Evolutionary conservation across 2,888 invertebrate species (phyloP).

Genomic region (Melolontha melolontha): DNA sequence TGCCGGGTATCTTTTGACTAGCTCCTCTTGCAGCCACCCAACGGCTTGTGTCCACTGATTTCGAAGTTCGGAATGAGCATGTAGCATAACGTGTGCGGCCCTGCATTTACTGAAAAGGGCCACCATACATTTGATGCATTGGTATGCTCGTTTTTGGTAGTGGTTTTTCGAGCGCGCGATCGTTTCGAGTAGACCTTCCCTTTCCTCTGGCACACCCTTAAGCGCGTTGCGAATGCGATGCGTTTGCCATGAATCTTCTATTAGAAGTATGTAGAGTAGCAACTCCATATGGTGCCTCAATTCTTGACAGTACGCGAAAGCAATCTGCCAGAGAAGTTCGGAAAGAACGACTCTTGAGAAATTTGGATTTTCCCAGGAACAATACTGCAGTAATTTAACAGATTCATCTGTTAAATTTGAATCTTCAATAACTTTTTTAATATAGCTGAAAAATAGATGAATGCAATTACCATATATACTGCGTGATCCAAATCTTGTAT

Average conservation of each 20-base stretch:
- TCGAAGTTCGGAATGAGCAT: slow-evolving; percentile 81
- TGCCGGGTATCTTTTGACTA: slow-evolving; percentile 79
- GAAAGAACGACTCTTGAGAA: slow-evolving; percentile 90
- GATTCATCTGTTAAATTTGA: slow-evolving; percentile 93
- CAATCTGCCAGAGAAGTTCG: slow-evolving; percentile 91
- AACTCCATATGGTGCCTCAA: slow-evolving; percentile 92
- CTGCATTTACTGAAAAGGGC: slow-evolving; percentile 88
- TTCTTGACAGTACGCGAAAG: slow-evolving; percentile 94
- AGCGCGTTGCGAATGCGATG: slow-evolving; percentile 94
- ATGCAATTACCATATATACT: not conserved
- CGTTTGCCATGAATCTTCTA: slow-evolving; percentile 97
- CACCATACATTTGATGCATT: slow-evolving; percentile 96
- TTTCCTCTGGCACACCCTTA: slow-evolving; percentile 87
- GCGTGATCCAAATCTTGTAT: no score
- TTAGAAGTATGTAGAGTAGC: slow-evolving; percentile 84
- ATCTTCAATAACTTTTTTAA: slow-evolving; percentile 96
- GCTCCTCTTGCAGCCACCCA: slow-evolving; percentile 95
- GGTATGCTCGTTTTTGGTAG: slow-evolving; percentile 96
- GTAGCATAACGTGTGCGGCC: slow-evolving; percentile 83
- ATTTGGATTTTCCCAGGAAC: slow-evolving; percentile 97
- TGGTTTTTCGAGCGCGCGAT: slow-evolving; percentile 92
- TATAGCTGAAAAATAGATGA: slow-evolving; percentile 71
- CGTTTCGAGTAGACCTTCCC: slow-evolving; percentile 93
- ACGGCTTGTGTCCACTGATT: slow-evolving; percentile 91
- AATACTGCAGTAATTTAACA: slow-evolving; percentile 88